Conservation (phyloP, 2,113 vertebrate genomes). For the Manacus vitellinus region DNA sequence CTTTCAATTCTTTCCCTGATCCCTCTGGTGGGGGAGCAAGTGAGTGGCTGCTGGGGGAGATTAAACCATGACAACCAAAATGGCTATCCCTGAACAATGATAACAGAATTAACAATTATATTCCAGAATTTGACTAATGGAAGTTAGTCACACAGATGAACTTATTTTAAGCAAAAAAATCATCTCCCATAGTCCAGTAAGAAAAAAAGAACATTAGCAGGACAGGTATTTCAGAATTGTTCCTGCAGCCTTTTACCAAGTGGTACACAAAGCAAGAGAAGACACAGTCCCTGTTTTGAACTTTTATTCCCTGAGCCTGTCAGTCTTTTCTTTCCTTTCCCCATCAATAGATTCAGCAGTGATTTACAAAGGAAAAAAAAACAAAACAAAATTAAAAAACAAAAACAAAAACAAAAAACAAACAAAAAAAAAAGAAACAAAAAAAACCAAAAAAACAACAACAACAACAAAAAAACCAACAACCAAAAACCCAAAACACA, state of each 20-base stretch:
- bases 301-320: not conserved
- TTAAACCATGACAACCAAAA: not conserved
- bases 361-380: not conserved
- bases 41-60: accelerated
- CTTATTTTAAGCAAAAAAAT: not conserved
- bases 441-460: too few relatives aligned
- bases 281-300: not conserved
- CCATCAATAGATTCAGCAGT: not conserved
- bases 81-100: not conserved
- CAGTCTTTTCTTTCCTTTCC: not conserved
- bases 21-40: not conserved
- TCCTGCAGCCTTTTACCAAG: not conserved
- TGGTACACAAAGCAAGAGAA: not conserved
- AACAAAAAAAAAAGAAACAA: too few relatives aligned
- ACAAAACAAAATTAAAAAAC: not conserved
- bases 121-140: not conserved
- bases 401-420: too few relatives aligned
- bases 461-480: not conserved
- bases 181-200: not conserved
- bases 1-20: not conserved
- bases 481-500: not conserved
- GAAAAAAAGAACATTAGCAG: not conserved
- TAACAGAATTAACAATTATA: not conserved
- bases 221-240: not conserved
- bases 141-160: not conserved